Evolutionary conservation across 2,797 vertebrate genomes (phyloP).

Genomic region (Sebastes steindachneri): DNA sequence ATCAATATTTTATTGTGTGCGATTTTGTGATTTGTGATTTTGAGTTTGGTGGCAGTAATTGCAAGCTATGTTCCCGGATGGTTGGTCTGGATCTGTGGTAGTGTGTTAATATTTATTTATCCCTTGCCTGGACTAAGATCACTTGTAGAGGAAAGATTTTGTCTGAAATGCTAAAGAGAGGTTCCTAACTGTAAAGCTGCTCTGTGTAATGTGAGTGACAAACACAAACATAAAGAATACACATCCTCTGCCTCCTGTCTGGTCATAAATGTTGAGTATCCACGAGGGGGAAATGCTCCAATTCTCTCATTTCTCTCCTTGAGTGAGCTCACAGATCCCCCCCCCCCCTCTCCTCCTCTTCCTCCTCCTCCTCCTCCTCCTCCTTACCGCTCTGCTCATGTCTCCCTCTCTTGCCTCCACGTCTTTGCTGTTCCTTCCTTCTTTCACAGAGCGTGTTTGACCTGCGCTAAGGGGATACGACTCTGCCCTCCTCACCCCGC

Average conservation of each 20-base stretch:
- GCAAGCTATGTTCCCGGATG: background rate
- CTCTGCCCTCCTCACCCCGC: constrained; percentile 34
- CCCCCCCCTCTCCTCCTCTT: background rate
- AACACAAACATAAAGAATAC: constrained; percentile 5
- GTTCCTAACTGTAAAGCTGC: constrained; percentile 13
- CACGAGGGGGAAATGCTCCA: constrained; percentile 68
- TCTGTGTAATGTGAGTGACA: background rate
- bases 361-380: constrained; percentile 13
- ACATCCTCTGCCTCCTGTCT: background rate
- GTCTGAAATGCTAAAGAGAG: constrained; percentile 40
- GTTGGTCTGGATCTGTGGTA: background rate
- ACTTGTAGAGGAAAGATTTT: background rate
- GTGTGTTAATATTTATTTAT: background rate
- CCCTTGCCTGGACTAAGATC: background rate
- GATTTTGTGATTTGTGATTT: background rate
- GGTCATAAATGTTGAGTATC: constrained; percentile 61
- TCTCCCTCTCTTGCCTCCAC: constrained; percentile 18
- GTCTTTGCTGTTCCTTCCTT: constrained; percentile 33
- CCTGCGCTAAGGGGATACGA: constrained; percentile 33
- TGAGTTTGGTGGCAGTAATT: background rate
- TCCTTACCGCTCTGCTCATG: background rate
- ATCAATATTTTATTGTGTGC: background rate
- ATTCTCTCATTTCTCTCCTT: constrained; percentile 71
- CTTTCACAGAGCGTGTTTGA: constrained; percentile 54
- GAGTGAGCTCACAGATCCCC: constrained; percentile 43